Conservation (phyloP, 2,797 vertebrate genomes). For the Chrysolophus pictus region DNA sequence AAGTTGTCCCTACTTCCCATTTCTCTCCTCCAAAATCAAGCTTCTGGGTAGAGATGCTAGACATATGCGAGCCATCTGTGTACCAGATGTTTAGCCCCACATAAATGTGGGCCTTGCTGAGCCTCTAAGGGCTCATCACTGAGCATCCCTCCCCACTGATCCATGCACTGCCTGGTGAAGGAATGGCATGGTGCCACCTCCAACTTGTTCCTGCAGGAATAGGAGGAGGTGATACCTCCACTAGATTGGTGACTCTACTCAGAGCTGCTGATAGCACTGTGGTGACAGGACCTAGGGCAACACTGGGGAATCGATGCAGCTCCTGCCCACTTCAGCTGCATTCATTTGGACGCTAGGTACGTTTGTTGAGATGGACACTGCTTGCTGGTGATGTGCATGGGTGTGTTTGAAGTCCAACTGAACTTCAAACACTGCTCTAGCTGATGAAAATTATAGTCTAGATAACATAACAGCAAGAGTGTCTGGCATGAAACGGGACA, state of each 20-base stretch:
- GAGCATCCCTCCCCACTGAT: background rate
- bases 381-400: background rate
- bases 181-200: background rate
- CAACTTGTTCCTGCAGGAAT: background rate
- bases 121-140: background rate
- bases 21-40: background rate
- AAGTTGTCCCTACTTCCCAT: background rate
- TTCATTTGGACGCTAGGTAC: background rate
- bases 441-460: background rate
- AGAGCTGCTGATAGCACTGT: background rate
- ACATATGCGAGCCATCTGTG: background rate
- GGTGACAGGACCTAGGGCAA: background rate
- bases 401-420: background rate
- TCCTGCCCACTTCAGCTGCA: background rate
- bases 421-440: accelerated
- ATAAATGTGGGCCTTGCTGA: accelerated
- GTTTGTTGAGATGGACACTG: background rate
- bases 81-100: background rate
- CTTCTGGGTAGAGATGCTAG: background rate
- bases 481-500: background rate
- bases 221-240: background rate
- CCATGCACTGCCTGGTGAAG: background rate
- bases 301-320: background rate
- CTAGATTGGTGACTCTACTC: background rate
- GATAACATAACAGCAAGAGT: background rate